phyloP scores from a whole-genome alignment of 2,113 vertebrate species.

The Tyto alba region DNA sequence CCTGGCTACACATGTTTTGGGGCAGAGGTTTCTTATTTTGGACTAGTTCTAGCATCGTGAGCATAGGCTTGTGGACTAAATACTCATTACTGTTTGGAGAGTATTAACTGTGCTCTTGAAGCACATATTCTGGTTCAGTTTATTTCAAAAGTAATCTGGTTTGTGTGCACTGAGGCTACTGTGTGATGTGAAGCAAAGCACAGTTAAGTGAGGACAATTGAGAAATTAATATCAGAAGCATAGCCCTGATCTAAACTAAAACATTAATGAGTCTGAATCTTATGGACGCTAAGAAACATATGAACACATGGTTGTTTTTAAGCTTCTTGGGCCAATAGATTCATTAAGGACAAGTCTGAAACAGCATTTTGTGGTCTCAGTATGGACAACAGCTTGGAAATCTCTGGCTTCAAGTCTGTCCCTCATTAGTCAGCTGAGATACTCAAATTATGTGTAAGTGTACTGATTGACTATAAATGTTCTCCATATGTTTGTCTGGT shows the following conservation, averaged over 20 bases:
- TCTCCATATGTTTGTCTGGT: constrained; percentile 35
- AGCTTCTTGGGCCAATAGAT: neutral
- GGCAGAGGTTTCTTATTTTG: neutral
- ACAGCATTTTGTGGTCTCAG: neutral
- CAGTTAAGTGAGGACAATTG: neutral
- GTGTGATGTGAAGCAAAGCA: neutral
- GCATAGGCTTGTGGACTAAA: neutral
- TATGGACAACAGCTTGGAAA: constrained; percentile 24
- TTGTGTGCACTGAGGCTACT: neutral
- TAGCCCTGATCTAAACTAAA: neutral
- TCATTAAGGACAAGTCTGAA: neutral
- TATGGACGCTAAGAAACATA: neutral
- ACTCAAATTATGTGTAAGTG: constrained; percentile 7
- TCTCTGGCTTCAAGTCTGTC: constrained; percentile 4
- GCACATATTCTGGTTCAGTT: neutral
- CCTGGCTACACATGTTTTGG: neutral
- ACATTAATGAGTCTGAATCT: neutral
- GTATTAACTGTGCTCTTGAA: neutral
- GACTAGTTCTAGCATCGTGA: neutral
- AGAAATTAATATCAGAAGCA: neutral
- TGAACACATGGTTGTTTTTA: neutral
- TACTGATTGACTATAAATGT: constrained; percentile 20
- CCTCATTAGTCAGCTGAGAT: constrained; percentile 36
- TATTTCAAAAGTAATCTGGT: neutral
- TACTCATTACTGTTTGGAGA: neutral